Conservation (phyloP, 2,888 invertebrate species). For the Leptodirus hochenwartii region DNA sequence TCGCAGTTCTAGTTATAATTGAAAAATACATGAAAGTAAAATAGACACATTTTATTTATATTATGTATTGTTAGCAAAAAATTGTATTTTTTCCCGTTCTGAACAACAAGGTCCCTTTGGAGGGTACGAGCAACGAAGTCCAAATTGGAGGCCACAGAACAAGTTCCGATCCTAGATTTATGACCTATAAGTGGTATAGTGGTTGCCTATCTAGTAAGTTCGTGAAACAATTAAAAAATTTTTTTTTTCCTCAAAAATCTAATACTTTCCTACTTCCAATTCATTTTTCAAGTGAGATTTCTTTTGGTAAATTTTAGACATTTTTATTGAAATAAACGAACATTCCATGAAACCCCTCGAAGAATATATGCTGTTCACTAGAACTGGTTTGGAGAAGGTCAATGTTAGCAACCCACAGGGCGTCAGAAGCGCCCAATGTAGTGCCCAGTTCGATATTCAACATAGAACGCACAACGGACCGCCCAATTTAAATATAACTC, state of each 20-base stretch:
- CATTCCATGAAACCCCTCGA: constrained; percentile 80
- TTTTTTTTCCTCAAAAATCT: not conserved
- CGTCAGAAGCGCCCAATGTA: constrained; percentile 71
- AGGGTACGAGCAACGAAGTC: constrained; percentile 59
- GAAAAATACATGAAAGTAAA: no score
- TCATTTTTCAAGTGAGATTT: not conserved
- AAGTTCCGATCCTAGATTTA: constrained; percentile 59
- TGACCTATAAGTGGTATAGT: constrained; percentile 70
- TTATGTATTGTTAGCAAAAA: no score
- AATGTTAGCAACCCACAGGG: constrained; percentile 77
- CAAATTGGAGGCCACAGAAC: constrained; percentile 78
- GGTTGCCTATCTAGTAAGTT: constrained; percentile 76
- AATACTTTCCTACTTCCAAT: no score
- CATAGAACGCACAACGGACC: constrained; percentile 38
- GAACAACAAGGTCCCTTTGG: constrained; percentile 47
- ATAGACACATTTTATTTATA: no score
- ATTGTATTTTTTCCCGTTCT: no score
- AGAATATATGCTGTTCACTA: constrained; percentile 83
- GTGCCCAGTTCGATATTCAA: constrained; percentile 50
- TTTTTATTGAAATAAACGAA: constrained; percentile 68
- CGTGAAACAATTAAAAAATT: not conserved
- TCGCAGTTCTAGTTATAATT: no score
- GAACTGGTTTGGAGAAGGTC: constrained; percentile 65
- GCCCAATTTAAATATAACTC: constrained; percentile 35
- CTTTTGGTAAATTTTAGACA: constrained; percentile 41